These are phyloP conservation scores for Neostethus bicornis DNA, from an alignment of 2,797 vertebrate genomes.

Conservation along the genomic window DNA sequence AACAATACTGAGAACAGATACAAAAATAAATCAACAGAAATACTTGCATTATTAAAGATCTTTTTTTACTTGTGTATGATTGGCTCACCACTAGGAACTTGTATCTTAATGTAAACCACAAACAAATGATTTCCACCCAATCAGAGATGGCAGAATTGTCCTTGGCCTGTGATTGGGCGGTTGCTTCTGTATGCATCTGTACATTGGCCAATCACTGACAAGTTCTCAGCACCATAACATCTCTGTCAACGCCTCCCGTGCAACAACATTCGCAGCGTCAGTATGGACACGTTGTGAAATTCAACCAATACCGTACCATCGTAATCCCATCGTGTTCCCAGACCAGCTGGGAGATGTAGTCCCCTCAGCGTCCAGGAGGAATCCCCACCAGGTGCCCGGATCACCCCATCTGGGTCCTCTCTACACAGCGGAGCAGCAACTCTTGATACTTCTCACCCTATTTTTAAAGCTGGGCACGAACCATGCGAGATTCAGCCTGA, in stretches of 20 bases:
- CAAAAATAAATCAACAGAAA: conserved; percentile 82
- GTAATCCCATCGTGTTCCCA: no score
- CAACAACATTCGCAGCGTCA: conserved; percentile 43
- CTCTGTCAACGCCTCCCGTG: conserved; percentile 34
- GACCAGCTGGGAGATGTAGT: no score
- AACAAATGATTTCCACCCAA: conserved; percentile 42
- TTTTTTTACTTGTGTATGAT: conserved; percentile 68
- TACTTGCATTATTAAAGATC: conserved; percentile 74
- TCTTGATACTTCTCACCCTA: no score
- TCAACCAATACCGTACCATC: no score
- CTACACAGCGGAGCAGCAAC: no score
- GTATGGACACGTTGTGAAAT: conserved; percentile 29
- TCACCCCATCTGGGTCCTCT: no score
- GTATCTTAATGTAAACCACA: conserved; percentile 55
- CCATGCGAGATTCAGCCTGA: no score
- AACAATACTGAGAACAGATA: conserved; percentile 83
- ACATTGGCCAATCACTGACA: conserved; percentile 49
- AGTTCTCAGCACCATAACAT: conserved; percentile 69
- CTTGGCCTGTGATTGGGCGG: conserved; percentile 24
- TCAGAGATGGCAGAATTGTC: conserved; percentile 23
- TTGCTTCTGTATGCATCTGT: conserved; percentile 41
- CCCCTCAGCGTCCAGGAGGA: no score
- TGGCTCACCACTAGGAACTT: conserved; percentile 56
- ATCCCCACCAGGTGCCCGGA: no score
- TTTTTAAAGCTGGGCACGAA: no score